phyloP scores from a whole-genome alignment of 2,888 invertebrate genomes.

The Hydraecia micacea region DNA sequence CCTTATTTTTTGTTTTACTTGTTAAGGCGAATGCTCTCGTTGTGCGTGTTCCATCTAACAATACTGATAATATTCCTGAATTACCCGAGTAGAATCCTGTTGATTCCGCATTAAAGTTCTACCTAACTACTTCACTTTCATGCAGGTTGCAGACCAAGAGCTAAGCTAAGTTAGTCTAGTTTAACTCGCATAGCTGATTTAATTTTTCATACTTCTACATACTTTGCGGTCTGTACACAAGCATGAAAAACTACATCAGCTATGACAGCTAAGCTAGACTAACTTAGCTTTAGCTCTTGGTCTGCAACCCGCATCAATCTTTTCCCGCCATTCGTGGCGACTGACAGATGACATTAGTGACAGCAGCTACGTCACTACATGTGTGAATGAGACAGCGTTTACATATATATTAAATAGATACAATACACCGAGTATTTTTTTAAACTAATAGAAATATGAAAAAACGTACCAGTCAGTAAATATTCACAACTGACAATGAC shows the following conservation, averaged over 20 bases:
- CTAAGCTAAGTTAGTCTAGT: too few relatives aligned
- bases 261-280: too few relatives aligned
- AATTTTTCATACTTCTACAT: too few relatives aligned
- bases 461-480: not conserved
- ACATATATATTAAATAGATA: not conserved
- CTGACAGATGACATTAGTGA: not conserved
- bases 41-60: not conserved
- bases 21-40: slow-evolving; percentile 38
- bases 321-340: not conserved
- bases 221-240: too few relatives aligned
- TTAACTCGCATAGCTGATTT: too few relatives aligned
- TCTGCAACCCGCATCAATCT: too few relatives aligned
- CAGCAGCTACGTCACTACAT: not conserved
- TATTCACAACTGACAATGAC: not conserved
- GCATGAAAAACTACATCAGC: too few relatives aligned
- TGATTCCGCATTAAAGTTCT: not conserved
- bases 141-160: too few relatives aligned
- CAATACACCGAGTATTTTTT: not conserved
- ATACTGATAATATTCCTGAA: not conserved
- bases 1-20: slow-evolving; percentile 46
- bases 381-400: not conserved
- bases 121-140: too few relatives aligned
- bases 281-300: too few relatives aligned
- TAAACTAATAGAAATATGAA: too few relatives aligned
- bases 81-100: not conserved